These are phyloP conservation scores for Aromia moschata DNA, from an alignment of 2,888 invertebrate genomes.

Conservation along the genomic window DNA sequence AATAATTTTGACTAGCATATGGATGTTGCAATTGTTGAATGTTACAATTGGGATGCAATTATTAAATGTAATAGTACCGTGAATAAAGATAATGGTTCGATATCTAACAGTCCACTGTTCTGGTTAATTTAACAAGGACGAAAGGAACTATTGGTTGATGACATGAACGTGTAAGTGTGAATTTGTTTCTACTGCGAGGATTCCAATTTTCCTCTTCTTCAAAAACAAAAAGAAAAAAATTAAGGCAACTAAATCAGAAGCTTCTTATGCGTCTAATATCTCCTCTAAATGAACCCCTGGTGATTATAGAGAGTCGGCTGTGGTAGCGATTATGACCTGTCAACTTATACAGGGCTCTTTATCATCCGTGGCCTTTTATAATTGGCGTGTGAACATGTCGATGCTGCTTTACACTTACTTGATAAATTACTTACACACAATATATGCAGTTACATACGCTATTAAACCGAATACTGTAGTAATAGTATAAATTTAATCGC, in stretches of 20 bases:
- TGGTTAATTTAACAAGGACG: too few species aligned
- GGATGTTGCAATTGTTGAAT: too few species aligned
- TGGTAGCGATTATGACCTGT: conserved; percentile 43
- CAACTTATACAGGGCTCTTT: conserved; percentile 37
- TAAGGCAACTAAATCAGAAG: conserved; percentile 32
- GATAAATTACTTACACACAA: conserved; percentile 40
- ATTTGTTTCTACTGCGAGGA: too few species aligned
- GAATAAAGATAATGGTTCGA: too few species aligned
- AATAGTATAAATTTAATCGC: not conserved
- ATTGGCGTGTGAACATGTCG: conserved; percentile 44
- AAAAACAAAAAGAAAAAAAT: not conserved
- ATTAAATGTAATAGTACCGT: too few species aligned
- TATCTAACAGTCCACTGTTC: too few species aligned
- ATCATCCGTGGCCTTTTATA: conserved; percentile 39
- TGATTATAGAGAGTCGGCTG: conserved; percentile 33
- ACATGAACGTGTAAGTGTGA: too few species aligned
- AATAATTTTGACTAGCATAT: too few species aligned
- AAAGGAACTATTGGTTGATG: too few species aligned
- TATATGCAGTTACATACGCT: too few species aligned
- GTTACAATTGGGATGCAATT: too few species aligned
- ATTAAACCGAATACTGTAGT: not conserved
- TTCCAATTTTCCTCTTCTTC: too few species aligned
- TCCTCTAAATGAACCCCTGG: conserved; percentile 40
- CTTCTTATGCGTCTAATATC: conserved; percentile 30
- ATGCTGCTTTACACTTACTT: conserved; percentile 37